Base-by-base conservation (phyloP, 2,888 invertebrate species). In the Patella ulyssiponensis region DNA sequence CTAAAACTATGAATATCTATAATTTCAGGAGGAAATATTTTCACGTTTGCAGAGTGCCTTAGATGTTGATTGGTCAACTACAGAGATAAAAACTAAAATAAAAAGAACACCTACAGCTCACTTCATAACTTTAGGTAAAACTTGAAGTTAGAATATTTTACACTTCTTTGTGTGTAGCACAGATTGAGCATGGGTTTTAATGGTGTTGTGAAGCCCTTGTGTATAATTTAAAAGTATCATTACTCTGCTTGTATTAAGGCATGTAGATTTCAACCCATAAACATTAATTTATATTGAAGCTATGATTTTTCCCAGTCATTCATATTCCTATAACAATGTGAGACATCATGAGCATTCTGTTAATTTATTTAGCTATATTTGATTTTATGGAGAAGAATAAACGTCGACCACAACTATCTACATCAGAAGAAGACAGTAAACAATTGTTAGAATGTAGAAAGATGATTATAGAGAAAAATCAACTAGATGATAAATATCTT, bases 81-180 rank as follows among this genome's bases (percentile, higher is more conserved):
- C 94, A 54, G 92, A 93, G 74, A 92, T 94, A 88, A 92, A 93
- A 20, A 94, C 94, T 69, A 93, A 94, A 86, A 88, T 95, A 14
- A 95, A 94, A 80, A 94, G 94, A 54, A 94, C 94, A 33, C 95
- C 95, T 80, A 94, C 94, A 3, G 94, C 95, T 0, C 96, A 95
- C 91, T 95, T 95, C 84, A 93, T 96, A 51, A 94, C 95, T 92
- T 94, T 94, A 92, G 93, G 94, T 94, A 91, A 90, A 53, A 44
- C 44, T 44, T 44, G 44, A 44, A 44, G 44, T 44, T 44, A 44
- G 44, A 44, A 44, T 7, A 44, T 44, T 44, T 7, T 44, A 44
- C 44, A 9, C 44, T 44, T 44, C 9, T 44, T 44, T 44, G 44
- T 44, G 44, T 44, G 44, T 9, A 44, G 44, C 44, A 44, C 44